Evolutionary conservation across 2,797 vertebrate genomes (phyloP).

Genomic region (Erethizon dorsatum): DNA sequence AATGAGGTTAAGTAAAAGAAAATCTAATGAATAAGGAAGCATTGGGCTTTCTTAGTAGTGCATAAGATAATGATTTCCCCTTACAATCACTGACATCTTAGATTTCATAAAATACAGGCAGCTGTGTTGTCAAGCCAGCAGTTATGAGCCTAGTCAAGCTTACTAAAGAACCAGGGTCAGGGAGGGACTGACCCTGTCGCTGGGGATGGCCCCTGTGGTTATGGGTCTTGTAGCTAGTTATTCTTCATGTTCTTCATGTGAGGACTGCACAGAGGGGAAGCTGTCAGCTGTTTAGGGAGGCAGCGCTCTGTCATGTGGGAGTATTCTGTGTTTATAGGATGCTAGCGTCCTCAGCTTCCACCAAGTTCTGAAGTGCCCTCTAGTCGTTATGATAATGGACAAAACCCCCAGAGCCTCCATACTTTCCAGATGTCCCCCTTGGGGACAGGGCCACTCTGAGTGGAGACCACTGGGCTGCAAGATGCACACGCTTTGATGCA

Average conservation of each 20-base stretch:
- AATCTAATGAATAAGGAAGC: slow-evolving; percentile 20
- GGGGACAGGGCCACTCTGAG: not conserved
- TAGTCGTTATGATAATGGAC: not conserved
- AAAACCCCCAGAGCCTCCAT: not conserved
- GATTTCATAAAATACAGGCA: slow-evolving; percentile 2
- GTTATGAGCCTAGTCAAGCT: not conserved
- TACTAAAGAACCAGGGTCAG: not conserved
- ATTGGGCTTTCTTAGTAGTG: not conserved
- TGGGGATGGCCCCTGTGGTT: not conserved
- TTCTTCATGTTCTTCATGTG: slow-evolving; percentile 2
- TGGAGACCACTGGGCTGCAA: not conserved
- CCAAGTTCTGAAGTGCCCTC: not conserved
- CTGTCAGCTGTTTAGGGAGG: not conserved
- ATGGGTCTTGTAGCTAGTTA: not conserved
- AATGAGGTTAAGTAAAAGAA: not conserved
- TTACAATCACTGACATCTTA: not conserved
- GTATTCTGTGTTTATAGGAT: not conserved
- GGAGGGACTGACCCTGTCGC: not conserved
- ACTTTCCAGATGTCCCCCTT: accelerated
- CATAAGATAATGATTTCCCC: not conserved
- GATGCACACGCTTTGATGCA: not conserved
- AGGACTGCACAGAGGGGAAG: not conserved
- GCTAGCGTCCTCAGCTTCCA: not conserved
- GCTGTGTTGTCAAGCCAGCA: slow-evolving; percentile 31
- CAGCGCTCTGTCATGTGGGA: not conserved